Percentiles rank a stretch among this genome's conserved stretches.
These are phyloP conservation scores for Chloroclystis v-ata DNA, from an alignment of 2,888 invertebrate genomes.

Conservation along the genomic window DNA sequence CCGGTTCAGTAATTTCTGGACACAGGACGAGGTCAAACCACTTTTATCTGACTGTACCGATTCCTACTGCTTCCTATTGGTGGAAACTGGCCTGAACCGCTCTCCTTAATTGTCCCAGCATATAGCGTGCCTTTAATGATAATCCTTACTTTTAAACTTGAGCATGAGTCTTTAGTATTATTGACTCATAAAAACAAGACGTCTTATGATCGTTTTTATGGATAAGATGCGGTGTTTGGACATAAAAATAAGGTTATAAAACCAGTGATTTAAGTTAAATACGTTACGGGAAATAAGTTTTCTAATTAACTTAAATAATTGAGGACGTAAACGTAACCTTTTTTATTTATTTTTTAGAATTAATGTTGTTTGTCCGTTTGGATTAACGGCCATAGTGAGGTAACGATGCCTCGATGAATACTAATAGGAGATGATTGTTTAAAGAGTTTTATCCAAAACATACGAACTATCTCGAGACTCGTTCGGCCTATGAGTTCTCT, in stretches of 20 bases:
- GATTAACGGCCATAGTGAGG: no score
- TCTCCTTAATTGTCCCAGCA: conserved; percentile 50
- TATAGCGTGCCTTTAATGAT: conserved; percentile 43
- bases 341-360: no score
- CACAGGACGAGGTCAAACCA: conserved; percentile 30
- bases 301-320: no score
- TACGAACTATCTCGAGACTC: no score
- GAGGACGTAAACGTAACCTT: no score
- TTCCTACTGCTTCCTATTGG: conserved; percentile 40
- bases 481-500: no score
- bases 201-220: not conserved
- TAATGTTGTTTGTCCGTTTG: no score
- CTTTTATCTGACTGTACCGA: conserved; percentile 47
- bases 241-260: not conserved
- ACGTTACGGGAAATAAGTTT: not conserved
- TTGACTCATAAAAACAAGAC: not conserved
- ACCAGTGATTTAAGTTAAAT: not conserved
- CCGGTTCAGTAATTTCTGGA: not conserved
- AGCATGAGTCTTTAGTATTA: not conserved
- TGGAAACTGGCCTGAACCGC: conserved; percentile 43
- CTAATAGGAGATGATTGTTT: no score
- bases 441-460: no score
- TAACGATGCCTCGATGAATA: no score
- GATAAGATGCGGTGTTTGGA: not conserved
- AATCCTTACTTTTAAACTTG: conserved; percentile 36